Evolutionary conservation across 2,888 invertebrate genomes (phyloP).

Genomic region (Dicranocentrus wangi): DNA sequence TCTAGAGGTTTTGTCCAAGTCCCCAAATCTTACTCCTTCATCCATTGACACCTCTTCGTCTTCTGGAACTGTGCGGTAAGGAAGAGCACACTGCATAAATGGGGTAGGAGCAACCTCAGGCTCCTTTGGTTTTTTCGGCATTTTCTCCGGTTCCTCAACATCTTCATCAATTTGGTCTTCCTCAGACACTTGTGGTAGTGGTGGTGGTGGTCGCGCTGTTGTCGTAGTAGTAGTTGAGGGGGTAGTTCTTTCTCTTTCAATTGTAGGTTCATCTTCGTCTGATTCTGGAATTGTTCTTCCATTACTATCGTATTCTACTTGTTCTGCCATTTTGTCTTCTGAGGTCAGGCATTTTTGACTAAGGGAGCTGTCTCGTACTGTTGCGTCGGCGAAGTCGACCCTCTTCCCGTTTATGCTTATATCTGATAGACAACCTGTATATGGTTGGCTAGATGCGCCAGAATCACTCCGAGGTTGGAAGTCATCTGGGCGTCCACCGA

Average conservation of each 20-base stretch:
- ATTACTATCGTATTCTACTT: constrained; percentile 8
- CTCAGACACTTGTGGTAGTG: constrained; percentile 47
- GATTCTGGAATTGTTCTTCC: constrained; percentile 61
- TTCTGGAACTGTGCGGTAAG: constrained; percentile 79
- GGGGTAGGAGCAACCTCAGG: constrained; percentile 69
- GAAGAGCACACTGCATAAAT: constrained; percentile 77
- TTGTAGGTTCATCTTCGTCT: constrained; percentile 73
- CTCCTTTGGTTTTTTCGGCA: constrained; percentile 61
- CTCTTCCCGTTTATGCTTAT: constrained; percentile 89
- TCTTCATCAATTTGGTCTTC: background rate
- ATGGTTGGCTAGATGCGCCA: constrained; percentile 76
- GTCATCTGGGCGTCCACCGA: constrained; percentile 69
- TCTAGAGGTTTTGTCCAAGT: constrained; percentile 69
- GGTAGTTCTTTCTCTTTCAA: constrained; percentile 72
- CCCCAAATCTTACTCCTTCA: constrained; percentile 71
- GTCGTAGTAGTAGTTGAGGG: constrained; percentile 68
- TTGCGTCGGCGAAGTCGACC: constrained; percentile 79
- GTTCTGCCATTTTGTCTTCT: constrained; percentile 53
- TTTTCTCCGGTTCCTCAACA: background rate
- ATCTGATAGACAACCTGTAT: constrained; percentile 94
- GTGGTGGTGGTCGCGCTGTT: constrained; percentile 44
- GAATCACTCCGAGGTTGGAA: constrained; percentile 57
- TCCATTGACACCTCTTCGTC: constrained; percentile 83
- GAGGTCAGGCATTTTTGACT: constrained; percentile 65
- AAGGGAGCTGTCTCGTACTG: constrained; percentile 51